Conservation (phyloP, 2,888 invertebrate genomes). For the Disparrhopalites patrizii region DNA sequence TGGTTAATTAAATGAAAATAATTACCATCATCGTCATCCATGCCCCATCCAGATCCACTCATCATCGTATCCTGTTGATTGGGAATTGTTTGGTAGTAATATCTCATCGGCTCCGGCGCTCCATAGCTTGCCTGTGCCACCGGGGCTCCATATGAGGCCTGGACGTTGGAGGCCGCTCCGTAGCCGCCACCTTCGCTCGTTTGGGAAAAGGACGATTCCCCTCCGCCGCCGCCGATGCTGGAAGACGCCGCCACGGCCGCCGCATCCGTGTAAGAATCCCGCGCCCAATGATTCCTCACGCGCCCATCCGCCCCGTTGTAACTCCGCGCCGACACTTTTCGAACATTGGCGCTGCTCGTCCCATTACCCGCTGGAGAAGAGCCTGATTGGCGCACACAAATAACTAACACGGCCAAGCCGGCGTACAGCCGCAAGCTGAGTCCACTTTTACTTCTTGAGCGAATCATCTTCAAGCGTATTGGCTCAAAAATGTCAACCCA, state of each 20-base stretch:
- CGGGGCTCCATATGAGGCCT: slow-evolving; percentile 19
- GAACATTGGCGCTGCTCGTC: not conserved
- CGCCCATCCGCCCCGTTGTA: not conserved
- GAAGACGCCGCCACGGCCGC: slow-evolving; percentile 8
- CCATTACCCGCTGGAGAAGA: not conserved
- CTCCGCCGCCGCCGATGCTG: not conserved
- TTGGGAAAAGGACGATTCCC: not conserved
- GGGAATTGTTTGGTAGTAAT: slow-evolving; percentile 18
- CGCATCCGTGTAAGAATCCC: slow-evolving; percentile 21
- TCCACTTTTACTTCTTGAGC: too few relatives aligned
- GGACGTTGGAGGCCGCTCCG: slow-evolving; percentile 3
- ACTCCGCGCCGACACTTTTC: not conserved
- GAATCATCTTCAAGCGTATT: too few relatives aligned
- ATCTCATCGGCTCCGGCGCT: slow-evolving; percentile 20
- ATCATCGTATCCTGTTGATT: slow-evolving; percentile 9
- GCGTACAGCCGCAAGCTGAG: too few relatives aligned
- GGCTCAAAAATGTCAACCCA: too few relatives aligned
- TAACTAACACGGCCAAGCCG: too few relatives aligned
- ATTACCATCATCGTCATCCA: slow-evolving; percentile 16
- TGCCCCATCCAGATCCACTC: not conserved
- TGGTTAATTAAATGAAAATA: not conserved
- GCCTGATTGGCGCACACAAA: too few relatives aligned
- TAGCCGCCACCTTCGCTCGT: not conserved
- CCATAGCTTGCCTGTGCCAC: slow-evolving; percentile 15
- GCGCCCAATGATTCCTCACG: slow-evolving; percentile 13